These are phyloP conservation scores for Parapsyche elsis DNA, from an alignment of 1,140 invertebrate species.

Conservation along the genomic window DNA sequence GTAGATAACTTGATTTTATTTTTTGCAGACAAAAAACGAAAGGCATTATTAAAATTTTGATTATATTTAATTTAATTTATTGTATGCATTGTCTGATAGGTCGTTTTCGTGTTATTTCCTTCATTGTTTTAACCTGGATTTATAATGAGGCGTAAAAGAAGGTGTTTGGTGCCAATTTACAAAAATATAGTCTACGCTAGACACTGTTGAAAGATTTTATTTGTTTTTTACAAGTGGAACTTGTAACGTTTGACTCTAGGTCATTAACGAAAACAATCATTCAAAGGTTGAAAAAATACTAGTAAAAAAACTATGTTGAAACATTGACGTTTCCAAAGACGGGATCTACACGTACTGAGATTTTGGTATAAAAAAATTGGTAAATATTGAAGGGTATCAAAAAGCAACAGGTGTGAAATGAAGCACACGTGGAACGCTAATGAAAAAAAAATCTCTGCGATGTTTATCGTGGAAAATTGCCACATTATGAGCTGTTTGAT, in stretches of 20 bases:
- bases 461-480: neutral
- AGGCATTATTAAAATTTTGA: no score
- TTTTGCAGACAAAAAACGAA: no score
- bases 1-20: no score
- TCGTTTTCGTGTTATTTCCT: neutral
- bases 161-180: slow-evolving; percentile 21
- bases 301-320: neutral
- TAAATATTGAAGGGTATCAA: neutral
- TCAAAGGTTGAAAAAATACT: no score
- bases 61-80: no score
- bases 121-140: slow-evolving; percentile 7
- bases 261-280: neutral
- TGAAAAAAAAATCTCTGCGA: neutral
- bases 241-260: slow-evolving; percentile 14
- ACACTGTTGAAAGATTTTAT: neutral
- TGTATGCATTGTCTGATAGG: neutral
- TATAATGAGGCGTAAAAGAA: slow-evolving; percentile 9
- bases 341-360: neutral
- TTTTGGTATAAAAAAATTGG: neutral
- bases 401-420: slow-evolving; percentile 9
- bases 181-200: neutral
- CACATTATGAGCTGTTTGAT: neutral
- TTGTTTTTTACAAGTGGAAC: neutral
- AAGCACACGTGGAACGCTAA: neutral
- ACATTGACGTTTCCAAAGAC: neutral